Evolutionary conservation across 2,797 vertebrate species (phyloP).

Genomic region (Dromococcyx pavoninus): DNA sequence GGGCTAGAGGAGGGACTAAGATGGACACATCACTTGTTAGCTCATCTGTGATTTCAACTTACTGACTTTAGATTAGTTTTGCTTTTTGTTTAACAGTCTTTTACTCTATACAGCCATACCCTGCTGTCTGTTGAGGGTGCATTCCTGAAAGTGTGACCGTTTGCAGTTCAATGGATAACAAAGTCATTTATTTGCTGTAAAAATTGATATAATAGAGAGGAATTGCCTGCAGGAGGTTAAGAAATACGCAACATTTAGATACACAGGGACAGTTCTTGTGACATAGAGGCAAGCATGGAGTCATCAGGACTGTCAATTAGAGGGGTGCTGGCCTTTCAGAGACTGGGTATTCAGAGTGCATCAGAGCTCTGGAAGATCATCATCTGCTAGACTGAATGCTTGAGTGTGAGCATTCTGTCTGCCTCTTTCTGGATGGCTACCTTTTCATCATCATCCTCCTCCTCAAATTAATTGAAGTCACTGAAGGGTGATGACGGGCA

Average conservation of each 20-base stretch:
- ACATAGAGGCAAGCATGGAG: neutral
- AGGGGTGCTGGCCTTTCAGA: neutral
- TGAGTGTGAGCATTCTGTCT: neutral
- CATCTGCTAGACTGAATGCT: neutral
- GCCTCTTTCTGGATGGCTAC: constrained; percentile 3
- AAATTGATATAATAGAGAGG: neutral
- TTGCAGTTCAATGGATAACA: neutral
- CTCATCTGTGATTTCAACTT: neutral
- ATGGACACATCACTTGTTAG: neutral
- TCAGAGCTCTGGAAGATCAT: neutral
- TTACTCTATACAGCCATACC: neutral
- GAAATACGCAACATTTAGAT: neutral
- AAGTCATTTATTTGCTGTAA: neutral
- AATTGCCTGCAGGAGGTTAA: neutral
- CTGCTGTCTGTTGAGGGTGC: neutral
- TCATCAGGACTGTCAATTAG: neutral
- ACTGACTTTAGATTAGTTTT: neutral
- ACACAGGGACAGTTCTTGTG: neutral
- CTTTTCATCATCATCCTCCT: neutral
- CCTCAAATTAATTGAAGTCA: neutral
- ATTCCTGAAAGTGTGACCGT: neutral
- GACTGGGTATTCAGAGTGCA: neutral
- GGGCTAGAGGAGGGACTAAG: neutral
- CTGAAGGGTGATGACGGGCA: neutral
- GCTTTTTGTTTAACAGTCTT: neutral